Evolutionary conservation across 2,797 vertebrate species (phyloP).

Genomic region (Parauchenoglanis punctatus): DNA sequence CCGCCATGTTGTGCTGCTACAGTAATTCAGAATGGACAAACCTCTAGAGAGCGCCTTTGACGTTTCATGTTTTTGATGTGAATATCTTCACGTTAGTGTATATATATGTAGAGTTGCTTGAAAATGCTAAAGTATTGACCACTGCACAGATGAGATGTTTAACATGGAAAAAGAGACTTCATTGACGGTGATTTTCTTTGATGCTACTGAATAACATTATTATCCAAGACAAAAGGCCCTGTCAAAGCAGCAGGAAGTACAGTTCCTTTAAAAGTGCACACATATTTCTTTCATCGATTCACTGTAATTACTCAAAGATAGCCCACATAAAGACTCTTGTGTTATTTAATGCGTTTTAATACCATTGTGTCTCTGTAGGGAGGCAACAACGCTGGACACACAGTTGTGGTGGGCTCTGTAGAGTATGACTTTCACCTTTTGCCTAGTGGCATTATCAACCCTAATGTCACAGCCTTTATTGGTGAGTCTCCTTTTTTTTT

Average conservation of each 20-base stretch:
- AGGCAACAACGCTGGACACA: constrained; percentile 98
- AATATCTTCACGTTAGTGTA: not conserved
- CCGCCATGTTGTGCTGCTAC: too few species aligned
- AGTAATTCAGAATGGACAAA: too few species aligned
- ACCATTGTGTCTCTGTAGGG: constrained; percentile 73
- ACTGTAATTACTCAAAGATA: not conserved
- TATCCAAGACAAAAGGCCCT: not conserved
- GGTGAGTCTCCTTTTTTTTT: constrained; percentile 77
- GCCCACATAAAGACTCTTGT: not conserved
- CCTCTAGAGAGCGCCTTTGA: too few species aligned
- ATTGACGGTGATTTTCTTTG: not conserved
- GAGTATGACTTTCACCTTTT: constrained; percentile 98
- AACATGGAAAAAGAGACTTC: not conserved
- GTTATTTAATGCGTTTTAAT: not conserved
- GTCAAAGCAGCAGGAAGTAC: not conserved
- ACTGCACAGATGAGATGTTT: not conserved
- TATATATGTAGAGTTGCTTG: not conserved
- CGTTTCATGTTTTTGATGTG: not conserved
- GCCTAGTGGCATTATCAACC: constrained; percentile 99
- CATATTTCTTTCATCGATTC: not conserved
- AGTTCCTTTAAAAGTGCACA: not conserved
- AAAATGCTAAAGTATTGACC: not conserved
- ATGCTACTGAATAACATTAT: not conserved
- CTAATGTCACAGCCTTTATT: constrained; percentile 93
- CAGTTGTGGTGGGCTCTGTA: constrained; percentile 95